Base-by-base conservation (phyloP, 2,797 vertebrate species). In the Jordanella pulchra region DNA sequence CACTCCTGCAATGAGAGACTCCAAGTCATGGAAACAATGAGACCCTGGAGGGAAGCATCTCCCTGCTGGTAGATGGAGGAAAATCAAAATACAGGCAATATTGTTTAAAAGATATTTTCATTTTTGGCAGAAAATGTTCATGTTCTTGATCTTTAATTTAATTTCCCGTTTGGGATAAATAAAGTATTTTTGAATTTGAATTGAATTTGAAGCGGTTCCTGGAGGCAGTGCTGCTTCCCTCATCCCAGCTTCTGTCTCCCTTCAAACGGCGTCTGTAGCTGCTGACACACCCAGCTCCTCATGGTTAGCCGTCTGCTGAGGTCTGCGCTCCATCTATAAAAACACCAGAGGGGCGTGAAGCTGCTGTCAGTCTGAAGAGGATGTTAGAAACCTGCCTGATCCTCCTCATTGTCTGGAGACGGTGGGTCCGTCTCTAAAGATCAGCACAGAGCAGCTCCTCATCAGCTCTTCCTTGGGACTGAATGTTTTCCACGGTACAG, bases 401-500 rank as follows among this genome's bases (percentile, higher is more conserved):
- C 17, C 17, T 35, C 12, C 23, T 60, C 12, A 11, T 3, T 60
- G 11, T 21, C 32, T 60, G 23, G 35, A 60, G 30, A 35, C 35
- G 30, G 30, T 35, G 23, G 55, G 30, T 14, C 17, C 28, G 11
- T 48, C 7, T 32, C 7, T 32, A 9, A 28, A 56, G 14, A 56
- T 30, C 14, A 32, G 55, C 32, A 32, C 17, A 30, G 28, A 58
- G 28, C 21, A 18, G 18, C 21, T 58, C 55, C 55, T 58, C 17
- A 58, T 35, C 9, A 60, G 56, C 30, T 21, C 56, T 35, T 28
- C 18, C 30, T 30, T 35, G 30, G 56, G 56, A 60, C 30, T 28
- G 35, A 60, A 60, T 61, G 58, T n/a, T 61, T 61, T 61, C 58
- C 58, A 61, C 21, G 35, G 18, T 13, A 39, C 58, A 61, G 32